Base-by-base conservation (phyloP, 2,797 vertebrate genomes). In the Ctenosaura bakeri region DNA sequence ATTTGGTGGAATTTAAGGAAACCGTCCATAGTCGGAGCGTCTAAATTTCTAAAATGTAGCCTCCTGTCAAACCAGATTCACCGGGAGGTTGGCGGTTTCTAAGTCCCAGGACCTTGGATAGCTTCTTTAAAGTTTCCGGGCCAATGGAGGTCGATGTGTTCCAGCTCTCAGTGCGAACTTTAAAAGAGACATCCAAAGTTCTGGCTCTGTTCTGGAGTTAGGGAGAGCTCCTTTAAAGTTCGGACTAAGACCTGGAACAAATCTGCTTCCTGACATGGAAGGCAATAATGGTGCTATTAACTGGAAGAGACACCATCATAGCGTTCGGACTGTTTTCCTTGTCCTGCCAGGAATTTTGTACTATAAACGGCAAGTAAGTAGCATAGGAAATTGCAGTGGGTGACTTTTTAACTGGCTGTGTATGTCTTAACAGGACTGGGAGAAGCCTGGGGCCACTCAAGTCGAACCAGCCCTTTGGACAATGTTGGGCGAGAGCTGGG, bases 401-500 rank as follows among this genome's bases (percentile, higher is more conserved):
- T 85, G 83, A 88, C 56, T 13, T 71, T 54, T 35, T 2, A 32
- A 91, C 66, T 90, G 78, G 54, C 83, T 81, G 85, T 79, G 87
- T 93, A 29, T 93, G 71, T 96, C 88, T 96, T 86, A 93, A 88
- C 96, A 99, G 99, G 99, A 91, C 98, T 99, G 0, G 99, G 99
- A 66, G 99, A 99, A 97, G 99, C 99, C 1, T 99, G 99, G 99
- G 99, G 99, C 82, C 98, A 98, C 62, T 97, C 98, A n/a, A 98
- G 98, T 94, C 97, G 98, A 88, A 97, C 97, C 85, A 98, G 98
- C 82, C 97, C 98, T 2, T 91, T 99, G 97, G 98, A 99, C 91
- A 99, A 98, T 87, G 98, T 99, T 84, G 98, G 97, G 88, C 97
- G 98, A 20, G 99, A 99, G 78, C 95, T 99, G 82, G 99, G 99